Evolutionary conservation across 1,140 invertebrate species (phyloP).

Genomic region (Drosophila micromelanica): DNA sequence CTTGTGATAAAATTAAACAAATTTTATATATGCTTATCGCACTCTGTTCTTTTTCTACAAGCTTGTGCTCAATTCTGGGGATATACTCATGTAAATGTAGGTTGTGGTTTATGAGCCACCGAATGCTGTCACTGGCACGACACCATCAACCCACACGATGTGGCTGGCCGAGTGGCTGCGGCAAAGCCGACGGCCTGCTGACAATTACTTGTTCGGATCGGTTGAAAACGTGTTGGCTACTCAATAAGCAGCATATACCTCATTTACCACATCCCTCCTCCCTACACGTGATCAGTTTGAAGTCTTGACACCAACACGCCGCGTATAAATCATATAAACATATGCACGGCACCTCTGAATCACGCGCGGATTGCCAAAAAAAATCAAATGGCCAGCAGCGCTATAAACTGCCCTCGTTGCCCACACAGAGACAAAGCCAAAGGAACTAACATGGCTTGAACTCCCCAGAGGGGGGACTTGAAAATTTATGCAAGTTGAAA

Average conservation of each 20-base stretch:
- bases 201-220: conserved; percentile 41
- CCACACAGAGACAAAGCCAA: conserved; percentile 23
- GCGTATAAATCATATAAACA: conserved; percentile 62
- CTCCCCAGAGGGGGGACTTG: conserved; percentile 3
- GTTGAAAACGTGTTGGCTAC: conserved; percentile 39
- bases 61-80: background rate
- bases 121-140: conserved; percentile 26
- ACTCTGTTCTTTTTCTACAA: no score
- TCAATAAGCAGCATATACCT: conserved; percentile 20
- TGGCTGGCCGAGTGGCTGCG: conserved; percentile 22
- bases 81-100: conserved; percentile 1
- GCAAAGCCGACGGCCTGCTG: conserved; percentile 38
- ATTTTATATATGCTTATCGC: no score
- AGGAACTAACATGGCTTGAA: background rate
- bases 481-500: conserved; percentile 79
- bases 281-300: background rate
- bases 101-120: conserved; percentile 32
- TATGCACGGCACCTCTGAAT: conserved; percentile 58
- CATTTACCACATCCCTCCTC: background rate
- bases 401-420: conserved; percentile 29
- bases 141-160: conserved; percentile 41
- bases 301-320: conserved; percentile 46
- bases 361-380: conserved; percentile 52
- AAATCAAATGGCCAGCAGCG: conserved; percentile 57
- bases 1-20: no score